These are phyloP conservation scores for Caenorhabditis sp. DNA, from an alignment of 2,888 invertebrate species.

Conservation along the genomic window DNA sequence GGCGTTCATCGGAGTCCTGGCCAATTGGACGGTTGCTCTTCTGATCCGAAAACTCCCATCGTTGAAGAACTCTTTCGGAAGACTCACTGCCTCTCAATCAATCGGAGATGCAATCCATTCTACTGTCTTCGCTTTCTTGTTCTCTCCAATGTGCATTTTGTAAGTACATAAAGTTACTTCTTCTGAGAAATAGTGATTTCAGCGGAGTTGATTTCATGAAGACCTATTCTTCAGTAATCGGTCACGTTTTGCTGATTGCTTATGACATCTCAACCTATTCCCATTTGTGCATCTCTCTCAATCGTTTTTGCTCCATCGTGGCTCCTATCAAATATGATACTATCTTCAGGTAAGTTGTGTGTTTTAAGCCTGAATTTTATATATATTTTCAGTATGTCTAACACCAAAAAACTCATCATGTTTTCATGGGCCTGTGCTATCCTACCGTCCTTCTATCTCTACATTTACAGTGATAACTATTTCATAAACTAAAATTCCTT, in stretches of 20 bases:
- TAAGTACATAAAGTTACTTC: slow-evolving; percentile 9
- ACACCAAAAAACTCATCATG: slow-evolving; percentile 59
- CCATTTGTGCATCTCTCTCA: slow-evolving; percentile 67
- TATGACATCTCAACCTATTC: slow-evolving; percentile 70
- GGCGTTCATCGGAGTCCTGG: slow-evolving; percentile 60
- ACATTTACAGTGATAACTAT: slow-evolving; percentile 54
- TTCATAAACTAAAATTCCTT: neutral
- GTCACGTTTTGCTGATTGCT: slow-evolving; percentile 65
- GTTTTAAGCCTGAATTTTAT: slow-evolving; percentile 5
- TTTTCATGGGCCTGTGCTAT: slow-evolving; percentile 64
- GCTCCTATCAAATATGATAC: slow-evolving; percentile 61
- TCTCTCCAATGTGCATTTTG: slow-evolving; percentile 67
- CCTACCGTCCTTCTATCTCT: slow-evolving; percentile 67
- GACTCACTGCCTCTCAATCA: slow-evolving; percentile 65
- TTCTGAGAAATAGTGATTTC: slow-evolving; percentile 20
- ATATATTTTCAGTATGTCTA: slow-evolving; percentile 44
- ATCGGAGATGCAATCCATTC: slow-evolving; percentile 68
- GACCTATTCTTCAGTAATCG: slow-evolving; percentile 48
- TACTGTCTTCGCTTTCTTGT: slow-evolving; percentile 64
- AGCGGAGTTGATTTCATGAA: slow-evolving; percentile 55
- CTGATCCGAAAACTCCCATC: slow-evolving; percentile 63
- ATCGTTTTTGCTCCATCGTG: slow-evolving; percentile 65
- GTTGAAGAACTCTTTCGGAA: slow-evolving; percentile 70
- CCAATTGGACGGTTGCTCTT: slow-evolving; percentile 67
- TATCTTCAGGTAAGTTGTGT: slow-evolving; percentile 42